A percentile compares a stretch with the other conserved stretches of the same genome.
Evolutionary conservation across 2,888 invertebrate genomes (phyloP).

Genomic region (Melieria omissa): DNA sequence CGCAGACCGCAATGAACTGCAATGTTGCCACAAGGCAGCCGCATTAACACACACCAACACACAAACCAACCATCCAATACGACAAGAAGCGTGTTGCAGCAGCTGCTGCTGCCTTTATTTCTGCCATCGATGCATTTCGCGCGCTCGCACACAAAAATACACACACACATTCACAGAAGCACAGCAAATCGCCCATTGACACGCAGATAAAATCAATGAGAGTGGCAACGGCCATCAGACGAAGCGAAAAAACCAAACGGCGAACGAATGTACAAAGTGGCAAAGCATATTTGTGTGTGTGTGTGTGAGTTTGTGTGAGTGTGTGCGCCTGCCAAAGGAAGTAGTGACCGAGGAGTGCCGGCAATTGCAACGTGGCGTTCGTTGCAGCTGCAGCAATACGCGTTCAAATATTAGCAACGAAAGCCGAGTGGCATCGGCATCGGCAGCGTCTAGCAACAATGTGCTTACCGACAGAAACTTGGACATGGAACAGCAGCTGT

Average conservation of each 20-base stretch:
- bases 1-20: not conserved
- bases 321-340: not conserved
- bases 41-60: not conserved
- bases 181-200: too few species aligned
- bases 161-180: too few species aligned
- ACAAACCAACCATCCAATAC: not conserved
- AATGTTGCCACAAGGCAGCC: not conserved
- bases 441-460: too few species aligned
- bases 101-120: too few species aligned
- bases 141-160: too few species aligned
- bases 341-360: not conserved
- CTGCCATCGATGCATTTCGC: too few species aligned
- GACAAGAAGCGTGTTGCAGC: not conserved
- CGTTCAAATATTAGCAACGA: not conserved
- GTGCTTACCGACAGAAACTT: not conserved
- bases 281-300: not conserved
- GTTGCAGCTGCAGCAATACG: not conserved
- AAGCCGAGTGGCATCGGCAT: too few species aligned
- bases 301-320: not conserved
- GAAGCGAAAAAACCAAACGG: not conserved
- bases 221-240: constrained; percentile 20
- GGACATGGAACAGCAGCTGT: not conserved
- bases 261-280: too few species aligned
- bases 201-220: constrained; percentile 26
- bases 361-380: too few species aligned